Base-by-base conservation (phyloP, 2,797 vertebrate genomes). In the Spheniscus humboldti region DNA sequence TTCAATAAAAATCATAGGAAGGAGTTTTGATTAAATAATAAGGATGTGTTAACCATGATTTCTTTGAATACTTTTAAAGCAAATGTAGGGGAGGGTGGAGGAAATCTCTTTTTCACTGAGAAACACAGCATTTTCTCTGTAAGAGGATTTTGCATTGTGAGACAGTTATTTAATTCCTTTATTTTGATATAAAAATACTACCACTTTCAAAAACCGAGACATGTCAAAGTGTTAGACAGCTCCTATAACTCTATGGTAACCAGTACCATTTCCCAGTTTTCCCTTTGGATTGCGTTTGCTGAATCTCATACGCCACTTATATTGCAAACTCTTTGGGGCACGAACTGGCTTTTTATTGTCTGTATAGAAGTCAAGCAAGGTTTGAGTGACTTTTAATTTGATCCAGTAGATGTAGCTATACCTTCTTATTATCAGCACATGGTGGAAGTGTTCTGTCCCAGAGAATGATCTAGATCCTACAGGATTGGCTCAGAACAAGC, bases 1-100 rank as follows among this genome's bases (percentile, higher is more conserved):
- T 88, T 94, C 92, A 93, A 86, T 81, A 93, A 96, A 95, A 92
- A 93, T 90, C 69, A 68, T 75, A 81, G 6, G 48, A 80, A 88
- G 18, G 30, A 74, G 15, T 77, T 95, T 88, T 94, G 37, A 86
- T 92, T 86, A 84, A 93, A 90, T 91, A 88, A 80, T 75, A 67
- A 83, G 37, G 19, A 64, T 59, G 31, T 41, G 52, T 68, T 92
- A 77, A 83, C 81, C 41, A 52, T 63, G 13, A 63, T 74, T 80
- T 92, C 16, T 80, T 50, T 77, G 52, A 82, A 77, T 90, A 41
- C 11, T 88, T 81, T 76, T 33, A 37, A 71, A 83, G 18, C 3
- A 2, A 86, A 25, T 18, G 3, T 25, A 56, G 6, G 5, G 8
- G 3, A 84, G 6, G 3, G 3, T 37, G 9, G 7, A 63, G 57